phyloP scores from a whole-genome alignment of 2,888 invertebrate species.

The Mycogona germanica region DNA sequence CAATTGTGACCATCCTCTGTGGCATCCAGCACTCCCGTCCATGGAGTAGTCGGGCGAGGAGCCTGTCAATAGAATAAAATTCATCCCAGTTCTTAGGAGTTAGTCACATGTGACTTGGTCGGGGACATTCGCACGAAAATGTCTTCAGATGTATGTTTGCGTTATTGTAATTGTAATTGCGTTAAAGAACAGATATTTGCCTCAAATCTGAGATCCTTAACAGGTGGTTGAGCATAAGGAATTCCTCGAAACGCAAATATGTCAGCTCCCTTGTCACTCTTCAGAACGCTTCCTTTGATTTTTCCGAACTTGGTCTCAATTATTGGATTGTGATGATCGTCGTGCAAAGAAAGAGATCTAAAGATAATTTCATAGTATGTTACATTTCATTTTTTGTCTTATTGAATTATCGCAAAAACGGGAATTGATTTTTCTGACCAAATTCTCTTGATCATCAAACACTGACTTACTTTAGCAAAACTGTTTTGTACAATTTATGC shows the following conservation, averaged over 20 bases:
- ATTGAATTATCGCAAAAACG: too few species aligned
- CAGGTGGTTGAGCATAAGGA: slow-evolving; percentile 2
- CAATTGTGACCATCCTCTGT: slow-evolving; percentile 14
- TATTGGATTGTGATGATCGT: background rate
- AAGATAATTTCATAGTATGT: too few species aligned
- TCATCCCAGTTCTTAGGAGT: too few species aligned
- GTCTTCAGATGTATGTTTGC: too few species aligned
- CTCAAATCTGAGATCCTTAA: slow-evolving; percentile 2
- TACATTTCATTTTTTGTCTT: too few species aligned
- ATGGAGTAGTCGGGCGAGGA: background rate
- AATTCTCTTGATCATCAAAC: too few species aligned
- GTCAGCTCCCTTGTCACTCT: background rate
- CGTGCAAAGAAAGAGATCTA: too few species aligned
- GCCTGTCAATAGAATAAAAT: background rate
- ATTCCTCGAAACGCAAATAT: background rate
- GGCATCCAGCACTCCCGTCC: slow-evolving; percentile 15
- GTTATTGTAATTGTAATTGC: background rate
- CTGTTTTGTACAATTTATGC: too few species aligned
- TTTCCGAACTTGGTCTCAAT: background rate
- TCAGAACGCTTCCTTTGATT: background rate
- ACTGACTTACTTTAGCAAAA: too few species aligned
- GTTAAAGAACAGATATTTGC: background rate
- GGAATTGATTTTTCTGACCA: too few species aligned
- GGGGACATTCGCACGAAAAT: too few species aligned
- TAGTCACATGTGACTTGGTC: too few species aligned